Base-by-base conservation (phyloP, 2,797 vertebrate species). In the Molossus molossus region DNA sequence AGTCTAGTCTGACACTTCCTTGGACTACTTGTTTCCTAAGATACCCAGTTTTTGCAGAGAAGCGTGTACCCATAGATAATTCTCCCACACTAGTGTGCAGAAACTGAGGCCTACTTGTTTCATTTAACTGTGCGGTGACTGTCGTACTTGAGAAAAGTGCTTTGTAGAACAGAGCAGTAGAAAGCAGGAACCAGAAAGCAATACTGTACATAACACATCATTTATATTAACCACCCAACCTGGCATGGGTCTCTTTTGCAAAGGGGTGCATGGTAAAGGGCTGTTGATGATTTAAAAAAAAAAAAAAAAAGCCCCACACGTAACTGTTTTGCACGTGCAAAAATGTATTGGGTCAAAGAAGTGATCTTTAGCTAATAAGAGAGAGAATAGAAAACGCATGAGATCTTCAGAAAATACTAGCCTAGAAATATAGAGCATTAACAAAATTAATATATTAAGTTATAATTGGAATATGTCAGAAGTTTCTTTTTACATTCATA, bases 1-100 rank as follows among this genome's bases (percentile, higher is more conserved):
- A 98, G 99, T 98, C 98, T 98, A 98, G 98, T 99, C 98, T 98
- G 99, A 99, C 99, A 99, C 98, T 98, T 99, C 98, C 98, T 98
- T 98, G 99, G 99, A 98, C 98, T 99, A 97, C 98, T 97, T 94
- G 98, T 98, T 98, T 97, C 96, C 65, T 95, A 88, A 95, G 96
- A 94, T 94, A 96, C 92, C 96, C 97, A 96, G 97, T 98, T 99
- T 97, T 99, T 98, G 98, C 99, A 99, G 98, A 98, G 98, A 98
- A 98, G 97, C 76, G 29, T 96, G 96, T 97, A 96, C 98, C 97
- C 98, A 75, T 97, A 96, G 97, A 80, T 98, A 97, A 95, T 93
- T 97, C 97, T 97, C 95, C 98, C 98, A 98, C 98, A 98, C 94
- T 98, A 98, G 98, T 98, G 98, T 98, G 98, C 98, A 97, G 98